phyloP scores from a whole-genome alignment of 1,140 invertebrate genomes.

The Caligus rogercresseyi region DNA sequence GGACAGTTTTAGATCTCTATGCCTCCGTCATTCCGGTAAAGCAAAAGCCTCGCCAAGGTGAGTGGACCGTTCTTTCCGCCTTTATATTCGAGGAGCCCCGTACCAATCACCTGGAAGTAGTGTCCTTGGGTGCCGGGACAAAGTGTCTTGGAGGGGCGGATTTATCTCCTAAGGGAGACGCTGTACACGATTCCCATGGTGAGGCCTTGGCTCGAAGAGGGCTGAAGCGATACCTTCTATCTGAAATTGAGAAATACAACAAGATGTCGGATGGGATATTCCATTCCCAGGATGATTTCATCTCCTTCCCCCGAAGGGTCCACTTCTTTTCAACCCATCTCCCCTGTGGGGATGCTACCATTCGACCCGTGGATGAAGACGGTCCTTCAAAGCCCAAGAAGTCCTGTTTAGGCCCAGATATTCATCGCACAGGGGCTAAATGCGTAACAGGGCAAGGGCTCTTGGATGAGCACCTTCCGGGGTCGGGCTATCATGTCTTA shows the following conservation, averaged over 20 bases:
- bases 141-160: slow-evolving; percentile 60
- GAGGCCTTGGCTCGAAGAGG: slow-evolving; percentile 65
- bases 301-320: slow-evolving; percentile 37
- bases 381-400: slow-evolving; percentile 10
- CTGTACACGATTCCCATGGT: slow-evolving; percentile 75
- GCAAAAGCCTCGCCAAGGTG: slow-evolving; percentile 49
- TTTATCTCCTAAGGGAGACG: slow-evolving; percentile 39
- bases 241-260: slow-evolving; percentile 36
- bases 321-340: slow-evolving; percentile 70
- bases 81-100: slow-evolving; percentile 37
- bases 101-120: slow-evolving; percentile 36
- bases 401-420: slow-evolving; percentile 32
- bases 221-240: slow-evolving; percentile 55
- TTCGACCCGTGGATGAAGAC: slow-evolving; percentile 37
- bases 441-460: slow-evolving; percentile 37
- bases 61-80: slow-evolving; percentile 67
- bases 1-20: background rate
- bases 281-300: background rate
- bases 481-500: slow-evolving; percentile 43
- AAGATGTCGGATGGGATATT: background rate
- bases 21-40: slow-evolving; percentile 43
- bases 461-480: slow-evolving; percentile 37
- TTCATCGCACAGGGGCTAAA: slow-evolving; percentile 74
- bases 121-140: slow-evolving; percentile 67
- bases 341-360: slow-evolving; percentile 88